Base-by-base conservation (phyloP, 2,888 invertebrate species). In the Megastigmus dorsalis region DNA sequence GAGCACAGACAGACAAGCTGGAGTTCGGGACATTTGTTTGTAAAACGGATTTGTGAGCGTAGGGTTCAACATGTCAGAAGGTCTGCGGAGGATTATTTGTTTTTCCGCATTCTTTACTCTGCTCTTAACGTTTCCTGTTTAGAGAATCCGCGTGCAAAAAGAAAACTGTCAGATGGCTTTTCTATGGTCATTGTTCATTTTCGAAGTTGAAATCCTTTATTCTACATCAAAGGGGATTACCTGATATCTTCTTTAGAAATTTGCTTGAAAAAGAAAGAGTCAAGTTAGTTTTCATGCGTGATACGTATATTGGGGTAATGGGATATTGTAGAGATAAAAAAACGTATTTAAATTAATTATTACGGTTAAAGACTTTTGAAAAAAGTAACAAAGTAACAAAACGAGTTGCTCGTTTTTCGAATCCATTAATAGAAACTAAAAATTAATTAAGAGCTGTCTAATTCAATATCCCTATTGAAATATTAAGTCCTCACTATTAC, bases 71-170 rank as follows among this genome's bases (percentile, higher is more conserved):
- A 30, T 30, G 28, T 55, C 57, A 65, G 50, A 63, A 41, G 48
- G 28, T 18, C 20, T 7, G n/a, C 9, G 7, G 7, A 13, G 28
- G 23, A 33, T 65, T 66, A 33, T 48, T 66, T 72, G 26, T 50
- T 60, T n/a, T 72, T 52, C 26, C 18, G 10, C 33, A 66, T 33
- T 59, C 28, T 52, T 52, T 9, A 20, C 30, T 30, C 18, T 6
- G n/a, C 50, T 59, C 50, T 68, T 59, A 50, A 59, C 36, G 20
- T 68, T 59, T 20, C 57, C 26, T 57, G 68, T 36, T 68, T 68
- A 68, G 26, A 26, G 59, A 48, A 45, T 38, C 10, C 38, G 36
- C 36, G 55, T 26, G 57, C 57, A 57, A 57, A 67, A 67, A 48
- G 45, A 67, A 57, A 67, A 36, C 23, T 45, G 67, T 18, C 48